These are phyloP conservation scores for Amphipoea lucens DNA, from an alignment of 2,888 invertebrate genomes.

Conservation along the genomic window DNA sequence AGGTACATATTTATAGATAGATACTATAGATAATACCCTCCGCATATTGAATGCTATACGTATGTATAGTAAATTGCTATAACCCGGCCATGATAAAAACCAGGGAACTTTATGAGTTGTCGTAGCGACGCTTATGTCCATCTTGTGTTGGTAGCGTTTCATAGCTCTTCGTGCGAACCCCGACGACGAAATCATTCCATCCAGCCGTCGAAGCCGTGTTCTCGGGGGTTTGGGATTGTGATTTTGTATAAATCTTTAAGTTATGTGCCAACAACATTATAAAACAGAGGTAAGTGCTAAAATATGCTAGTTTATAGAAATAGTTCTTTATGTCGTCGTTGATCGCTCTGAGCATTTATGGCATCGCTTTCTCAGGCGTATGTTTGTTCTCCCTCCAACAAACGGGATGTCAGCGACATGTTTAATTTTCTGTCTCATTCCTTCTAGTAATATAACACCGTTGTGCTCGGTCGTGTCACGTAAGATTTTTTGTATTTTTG, in stretches of 20 bases:
- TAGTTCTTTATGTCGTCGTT: constrained; percentile 78
- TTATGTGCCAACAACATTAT: constrained; percentile 89
- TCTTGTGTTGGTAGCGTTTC: constrained; percentile 78
- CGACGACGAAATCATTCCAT: constrained; percentile 91
- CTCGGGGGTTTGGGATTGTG: constrained; percentile 89
- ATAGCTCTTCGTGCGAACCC: constrained; percentile 87
- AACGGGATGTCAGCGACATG: constrained; percentile 82
- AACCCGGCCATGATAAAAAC: constrained; percentile 79
- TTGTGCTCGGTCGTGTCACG: constrained; percentile 90
- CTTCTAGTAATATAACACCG: constrained; percentile 90
- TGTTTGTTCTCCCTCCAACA: constrained; percentile 85
- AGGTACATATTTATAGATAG: constrained; percentile 69
- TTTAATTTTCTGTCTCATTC: constrained; percentile 86
- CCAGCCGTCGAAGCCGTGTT: constrained; percentile 90
- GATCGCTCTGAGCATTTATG: constrained; percentile 88
- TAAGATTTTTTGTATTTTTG: constrained; percentile 89
- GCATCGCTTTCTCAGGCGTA: constrained; percentile 89
- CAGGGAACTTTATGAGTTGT: constrained; percentile 67
- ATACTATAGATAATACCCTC: constrained; percentile 71
- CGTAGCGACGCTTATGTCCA: constrained; percentile 70
- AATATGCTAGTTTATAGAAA: constrained; percentile 73
- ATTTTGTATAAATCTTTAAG: constrained; percentile 87
- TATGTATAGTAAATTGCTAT: constrained; percentile 82
- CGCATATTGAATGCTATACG: constrained; percentile 65
- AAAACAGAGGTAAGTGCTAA: constrained; percentile 86